Conservation (phyloP, 2,888 invertebrate genomes). For the Tryphoninae sp. region DNA sequence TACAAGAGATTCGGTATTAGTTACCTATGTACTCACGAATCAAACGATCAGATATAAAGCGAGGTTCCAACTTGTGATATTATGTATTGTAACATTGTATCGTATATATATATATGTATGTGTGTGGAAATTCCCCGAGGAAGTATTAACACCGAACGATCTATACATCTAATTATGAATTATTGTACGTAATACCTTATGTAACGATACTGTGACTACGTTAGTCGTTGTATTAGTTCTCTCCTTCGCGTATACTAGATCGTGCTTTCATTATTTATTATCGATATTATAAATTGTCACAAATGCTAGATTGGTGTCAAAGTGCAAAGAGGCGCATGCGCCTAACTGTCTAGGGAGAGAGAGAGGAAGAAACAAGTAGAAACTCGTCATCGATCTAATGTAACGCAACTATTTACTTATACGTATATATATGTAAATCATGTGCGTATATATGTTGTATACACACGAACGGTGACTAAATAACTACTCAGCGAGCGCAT, state of each 20-base stretch:
- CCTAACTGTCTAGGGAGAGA: neutral
- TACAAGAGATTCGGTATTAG: slow-evolving; percentile 42
- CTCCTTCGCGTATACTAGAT: neutral
- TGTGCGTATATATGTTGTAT: neutral
- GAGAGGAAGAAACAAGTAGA: slow-evolving; percentile 17
- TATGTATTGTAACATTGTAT: slow-evolving; percentile 49
- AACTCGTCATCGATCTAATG: slow-evolving; percentile 58
- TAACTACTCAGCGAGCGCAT: slow-evolving; percentile 57
- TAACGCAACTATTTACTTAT: slow-evolving; percentile 59
- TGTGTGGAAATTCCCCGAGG: slow-evolving; percentile 51
- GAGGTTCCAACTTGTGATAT: slow-evolving; percentile 47
- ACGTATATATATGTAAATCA: neutral
- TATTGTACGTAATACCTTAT: slow-evolving; percentile 38
- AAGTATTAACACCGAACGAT: slow-evolving; percentile 58
- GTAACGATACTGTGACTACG: slow-evolving; percentile 15
- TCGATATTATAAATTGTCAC: slow-evolving; percentile 46
- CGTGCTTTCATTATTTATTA: slow-evolving; percentile 33
- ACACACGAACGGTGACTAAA: slow-evolving; percentile 53
- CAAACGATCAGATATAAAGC: slow-evolving; percentile 61
- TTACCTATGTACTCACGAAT: slow-evolving; percentile 32
- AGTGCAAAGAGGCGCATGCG: slow-evolving; percentile 5
- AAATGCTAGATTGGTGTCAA: slow-evolving; percentile 28
- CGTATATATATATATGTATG: slow-evolving; percentile 18
- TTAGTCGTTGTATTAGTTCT: slow-evolving; percentile 7
- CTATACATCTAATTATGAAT: slow-evolving; percentile 60